Evolutionary conservation across 2,888 invertebrate species (phyloP).

Genomic region (Panorpa germanica): DNA sequence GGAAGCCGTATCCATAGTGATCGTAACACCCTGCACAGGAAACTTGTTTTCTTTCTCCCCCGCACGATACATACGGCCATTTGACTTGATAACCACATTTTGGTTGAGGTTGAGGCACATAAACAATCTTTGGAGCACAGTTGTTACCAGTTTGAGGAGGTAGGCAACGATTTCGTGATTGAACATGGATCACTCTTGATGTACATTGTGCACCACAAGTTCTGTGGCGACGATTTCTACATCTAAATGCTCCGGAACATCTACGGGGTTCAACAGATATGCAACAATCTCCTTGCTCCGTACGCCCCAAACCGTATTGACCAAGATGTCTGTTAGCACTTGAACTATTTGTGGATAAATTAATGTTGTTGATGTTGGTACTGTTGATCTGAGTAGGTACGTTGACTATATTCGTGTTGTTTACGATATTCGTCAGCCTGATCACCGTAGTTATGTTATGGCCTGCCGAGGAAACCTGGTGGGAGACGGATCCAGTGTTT

Average conservation of each 20-base stretch:
- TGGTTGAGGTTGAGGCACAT: conserved; percentile 12
- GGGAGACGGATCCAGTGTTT: too few species aligned
- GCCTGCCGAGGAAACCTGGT: conserved; percentile 1
- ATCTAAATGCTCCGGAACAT: conserved; percentile 18
- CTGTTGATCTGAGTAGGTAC: conserved; percentile 22
- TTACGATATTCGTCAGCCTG: conserved; percentile 22
- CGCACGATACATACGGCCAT: conserved; percentile 13
- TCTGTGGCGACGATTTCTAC: conserved; percentile 19
- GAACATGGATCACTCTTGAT: conserved; percentile 18
- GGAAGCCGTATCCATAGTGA: conserved; percentile 11
- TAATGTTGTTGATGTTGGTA: conserved; percentile 22
- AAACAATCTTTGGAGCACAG: conserved; percentile 9
- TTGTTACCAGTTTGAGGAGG: conserved; percentile 16
- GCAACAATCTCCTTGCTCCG: conserved; percentile 18
- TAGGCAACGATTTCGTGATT: conserved; percentile 7
- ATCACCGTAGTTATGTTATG: conserved; percentile 25
- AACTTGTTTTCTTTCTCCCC: conserved; percentile 9
- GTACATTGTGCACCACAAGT: conserved; percentile 20
- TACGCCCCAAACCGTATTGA: too few species aligned
- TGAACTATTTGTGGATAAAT: conserved; percentile 13
- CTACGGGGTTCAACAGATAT: conserved; percentile 21
- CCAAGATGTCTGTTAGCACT: too few species aligned
- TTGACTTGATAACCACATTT: conserved; percentile 10
- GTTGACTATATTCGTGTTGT: conserved; percentile 23
- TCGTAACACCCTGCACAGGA: conserved; percentile 13